A percentile compares a stretch with the other conserved stretches of the same genome.
Conservation (phyloP, 2,888 invertebrate species). For the Hypomecis atomaria region DNA sequence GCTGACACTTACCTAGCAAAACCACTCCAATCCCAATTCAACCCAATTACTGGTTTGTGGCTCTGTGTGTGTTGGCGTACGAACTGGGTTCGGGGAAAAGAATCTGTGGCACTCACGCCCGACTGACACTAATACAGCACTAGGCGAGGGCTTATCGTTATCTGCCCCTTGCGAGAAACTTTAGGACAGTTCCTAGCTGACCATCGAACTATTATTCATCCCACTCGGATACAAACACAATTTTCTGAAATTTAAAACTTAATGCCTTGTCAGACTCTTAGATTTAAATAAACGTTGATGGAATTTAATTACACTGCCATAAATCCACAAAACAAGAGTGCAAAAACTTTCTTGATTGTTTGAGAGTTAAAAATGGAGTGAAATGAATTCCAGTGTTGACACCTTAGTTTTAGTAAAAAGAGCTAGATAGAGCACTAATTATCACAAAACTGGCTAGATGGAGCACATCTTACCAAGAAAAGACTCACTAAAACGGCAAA, state of each 20-base stretch:
- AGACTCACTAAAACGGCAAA: too few species aligned
- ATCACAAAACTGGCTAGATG: too few species aligned
- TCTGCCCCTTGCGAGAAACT: neutral
- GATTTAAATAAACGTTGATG: too few species aligned
- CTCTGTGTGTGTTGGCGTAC: neutral
- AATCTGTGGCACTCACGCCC: neutral
- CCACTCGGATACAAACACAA: neutral
- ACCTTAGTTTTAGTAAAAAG: too few species aligned
- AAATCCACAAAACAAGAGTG: constrained; percentile 10
- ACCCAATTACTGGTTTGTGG: too few species aligned
- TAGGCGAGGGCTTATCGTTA: neutral
- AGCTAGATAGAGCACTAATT: too few species aligned
- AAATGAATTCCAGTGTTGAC: too few species aligned
- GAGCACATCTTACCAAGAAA: too few species aligned
- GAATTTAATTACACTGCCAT: neutral
- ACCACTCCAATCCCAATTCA: too few species aligned
- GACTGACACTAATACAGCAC: neutral
- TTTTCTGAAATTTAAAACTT: too few species aligned
- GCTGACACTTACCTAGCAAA: too few species aligned
- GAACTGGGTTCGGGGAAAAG: neutral
- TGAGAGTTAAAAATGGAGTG: neutral
- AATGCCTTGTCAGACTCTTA: too few species aligned
- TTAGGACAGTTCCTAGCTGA: neutral
- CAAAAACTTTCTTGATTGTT: constrained; percentile 10
- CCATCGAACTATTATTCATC: neutral